Evolutionary conservation across 2,113 vertebrate genomes (phyloP).

Genomic region (Pica pica): DNA sequence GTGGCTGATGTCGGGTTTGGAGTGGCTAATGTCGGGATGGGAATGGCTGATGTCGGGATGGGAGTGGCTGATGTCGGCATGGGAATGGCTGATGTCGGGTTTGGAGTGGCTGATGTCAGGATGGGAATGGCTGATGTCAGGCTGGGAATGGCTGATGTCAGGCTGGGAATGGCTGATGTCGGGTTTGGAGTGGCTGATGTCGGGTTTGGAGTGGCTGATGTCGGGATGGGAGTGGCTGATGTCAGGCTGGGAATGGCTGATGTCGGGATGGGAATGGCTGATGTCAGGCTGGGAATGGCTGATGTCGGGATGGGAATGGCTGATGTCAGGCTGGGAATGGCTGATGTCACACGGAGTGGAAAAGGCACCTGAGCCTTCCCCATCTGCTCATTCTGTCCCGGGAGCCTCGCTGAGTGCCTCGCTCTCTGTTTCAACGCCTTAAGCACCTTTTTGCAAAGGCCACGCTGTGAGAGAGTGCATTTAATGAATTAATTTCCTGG

Average conservation of each 20-base stretch:
- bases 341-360: not conserved
- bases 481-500: not conserved
- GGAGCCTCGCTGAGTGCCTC: not conserved
- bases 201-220: not conserved
- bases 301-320: not conserved
- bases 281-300: not conserved
- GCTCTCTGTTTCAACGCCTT: not conserved
- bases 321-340: not conserved
- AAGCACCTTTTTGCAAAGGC: not conserved
- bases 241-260: too few species aligned
- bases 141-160: too few species aligned
- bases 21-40: not conserved
- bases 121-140: too few species aligned
- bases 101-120: accelerated
- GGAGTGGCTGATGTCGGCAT: too few species aligned
- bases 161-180: too few species aligned
- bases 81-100: too few species aligned
- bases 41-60: not conserved
- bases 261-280: not conserved
- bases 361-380: not conserved
- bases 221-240: accelerated
- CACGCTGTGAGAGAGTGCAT: not conserved
- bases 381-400: not conserved
- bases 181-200: too few species aligned
- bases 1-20: too few species aligned